Evolutionary conservation across 2,113 vertebrate species (phyloP), one percentile per base, ranked within the genome.

Genomic region (Motacilla tschutschensis): DNA sequence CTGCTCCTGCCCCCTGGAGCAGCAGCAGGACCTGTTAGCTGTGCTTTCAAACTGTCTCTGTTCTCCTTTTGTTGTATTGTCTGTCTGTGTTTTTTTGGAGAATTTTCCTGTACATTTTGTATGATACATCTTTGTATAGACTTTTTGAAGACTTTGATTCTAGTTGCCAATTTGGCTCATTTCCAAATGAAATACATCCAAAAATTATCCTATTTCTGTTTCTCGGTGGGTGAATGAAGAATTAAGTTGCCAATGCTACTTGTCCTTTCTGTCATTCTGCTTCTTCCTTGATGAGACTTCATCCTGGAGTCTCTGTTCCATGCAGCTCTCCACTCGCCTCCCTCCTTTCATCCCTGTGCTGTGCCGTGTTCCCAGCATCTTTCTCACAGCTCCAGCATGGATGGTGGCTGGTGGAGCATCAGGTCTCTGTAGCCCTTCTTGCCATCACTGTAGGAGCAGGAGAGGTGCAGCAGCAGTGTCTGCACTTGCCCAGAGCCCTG

Each of bases 121-220:
- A 97, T 95, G 91, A 97, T 97, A 97, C 55, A 94, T 95, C 96
- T 97, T 97, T 97, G 97, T 97, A 97, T 96, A 97, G 96, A 96
- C 92, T 97, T 97, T 97, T 97, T 96, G 96, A 97, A 97, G 91
- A 97, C 96, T 97, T 97, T 96, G 96, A 97, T 96, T 96, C 96
- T 97, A 95, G 95, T 95, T 96, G 95, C 96, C 95, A 95, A 55
- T 94, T 96, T 93, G 96, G 96, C 96, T 97, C 93, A 95, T 97
- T 97, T 97, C 95, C 95, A 96, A 94, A 96, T 96, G 97, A 97
- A 97, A 97, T 96, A 97, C 89, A 97, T 95, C 95, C 59, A 92
- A 87, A 97, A 95, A 84, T 75, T 57, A 78, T 76, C 44, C 55
- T 90, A 28, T 87, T 95, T 91, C 31, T 95, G 55, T 94, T 96